phyloP scores from a whole-genome alignment of 2,888 invertebrate species.

The Ichneumoninae sp. region DNA sequence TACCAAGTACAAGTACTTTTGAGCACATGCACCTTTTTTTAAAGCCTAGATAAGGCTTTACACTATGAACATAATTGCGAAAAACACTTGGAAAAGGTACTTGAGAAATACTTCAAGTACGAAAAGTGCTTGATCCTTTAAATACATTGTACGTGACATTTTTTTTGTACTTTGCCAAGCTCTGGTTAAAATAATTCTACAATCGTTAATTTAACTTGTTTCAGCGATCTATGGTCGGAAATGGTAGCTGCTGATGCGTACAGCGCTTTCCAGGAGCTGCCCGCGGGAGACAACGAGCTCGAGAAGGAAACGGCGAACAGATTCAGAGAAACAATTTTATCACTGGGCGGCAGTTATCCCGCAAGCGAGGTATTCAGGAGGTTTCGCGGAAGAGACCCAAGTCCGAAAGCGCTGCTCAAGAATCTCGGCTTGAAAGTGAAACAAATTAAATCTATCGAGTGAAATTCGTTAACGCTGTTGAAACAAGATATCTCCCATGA shows the following conservation, averaged over 20 bases:
- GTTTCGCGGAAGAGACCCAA: conserved; percentile 96
- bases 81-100: no score
- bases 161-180: background rate
- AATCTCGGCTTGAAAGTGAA: conserved; percentile 85
- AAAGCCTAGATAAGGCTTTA: no score
- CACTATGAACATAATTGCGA: no score
- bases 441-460: conserved; percentile 19
- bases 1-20: no score
- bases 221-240: conserved; percentile 93
- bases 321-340: conserved; percentile 93
- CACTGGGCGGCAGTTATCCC: conserved; percentile 92
- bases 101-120: no score
- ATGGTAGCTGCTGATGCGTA: conserved; percentile 96
- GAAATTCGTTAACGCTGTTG: conserved; percentile 3
- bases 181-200: background rate
- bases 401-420: conserved; percentile 91
- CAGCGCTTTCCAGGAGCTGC: conserved; percentile 91
- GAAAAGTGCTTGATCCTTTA: no score
- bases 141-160: no score
- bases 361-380: conserved; percentile 94
- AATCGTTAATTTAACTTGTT: conserved; percentile 80
- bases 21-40: no score
- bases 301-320: conserved; percentile 88
- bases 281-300: conserved; percentile 85
- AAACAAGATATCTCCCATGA: background rate